A percentile compares a stretch with the other conserved stretches of the same genome.
Evolutionary conservation across 2,113 vertebrate species (phyloP).

Genomic region (Alaudala cheleensis): DNA sequence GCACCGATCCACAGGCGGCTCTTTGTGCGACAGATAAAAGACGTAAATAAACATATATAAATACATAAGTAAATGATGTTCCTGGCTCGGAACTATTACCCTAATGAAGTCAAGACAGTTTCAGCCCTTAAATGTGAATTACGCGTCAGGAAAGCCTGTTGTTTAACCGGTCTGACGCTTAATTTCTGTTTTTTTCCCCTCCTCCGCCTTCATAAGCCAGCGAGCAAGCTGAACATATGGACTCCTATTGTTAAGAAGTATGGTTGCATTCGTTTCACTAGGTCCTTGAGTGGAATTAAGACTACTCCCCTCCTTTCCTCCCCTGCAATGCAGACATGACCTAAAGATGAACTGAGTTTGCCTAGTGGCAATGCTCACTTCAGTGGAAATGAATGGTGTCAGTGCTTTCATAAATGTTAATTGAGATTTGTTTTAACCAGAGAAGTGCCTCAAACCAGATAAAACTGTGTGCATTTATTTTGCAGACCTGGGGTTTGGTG

Average conservation of each 20-base stretch:
- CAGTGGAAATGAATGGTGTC: neutral
- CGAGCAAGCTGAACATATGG: fast-evolving
- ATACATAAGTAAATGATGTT: neutral
- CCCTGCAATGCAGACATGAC: constrained; percentile 64
- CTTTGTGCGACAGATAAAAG: neutral
- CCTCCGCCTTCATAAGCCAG: neutral
- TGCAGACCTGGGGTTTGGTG: neutral
- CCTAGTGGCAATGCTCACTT: neutral
- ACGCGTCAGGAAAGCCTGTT: neutral
- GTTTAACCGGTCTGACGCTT: neutral
- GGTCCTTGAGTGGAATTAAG: neutral
- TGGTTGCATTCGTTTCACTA: neutral
- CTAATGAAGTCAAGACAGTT: neutral
- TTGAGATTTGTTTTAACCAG: neutral
- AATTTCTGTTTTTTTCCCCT: fast-evolving
- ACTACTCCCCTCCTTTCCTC: neutral
- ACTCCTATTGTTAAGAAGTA: neutral
- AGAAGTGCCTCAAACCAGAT: neutral
- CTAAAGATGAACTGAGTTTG: constrained; percentile 11
- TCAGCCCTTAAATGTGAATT: neutral
- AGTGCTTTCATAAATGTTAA: neutral
- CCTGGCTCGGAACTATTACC: neutral
- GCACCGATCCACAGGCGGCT: neutral
- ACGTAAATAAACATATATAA: neutral
- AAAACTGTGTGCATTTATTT: neutral